Conservation (phyloP, 2,888 invertebrate genomes). For the Cybosia mesomella region DNA sequence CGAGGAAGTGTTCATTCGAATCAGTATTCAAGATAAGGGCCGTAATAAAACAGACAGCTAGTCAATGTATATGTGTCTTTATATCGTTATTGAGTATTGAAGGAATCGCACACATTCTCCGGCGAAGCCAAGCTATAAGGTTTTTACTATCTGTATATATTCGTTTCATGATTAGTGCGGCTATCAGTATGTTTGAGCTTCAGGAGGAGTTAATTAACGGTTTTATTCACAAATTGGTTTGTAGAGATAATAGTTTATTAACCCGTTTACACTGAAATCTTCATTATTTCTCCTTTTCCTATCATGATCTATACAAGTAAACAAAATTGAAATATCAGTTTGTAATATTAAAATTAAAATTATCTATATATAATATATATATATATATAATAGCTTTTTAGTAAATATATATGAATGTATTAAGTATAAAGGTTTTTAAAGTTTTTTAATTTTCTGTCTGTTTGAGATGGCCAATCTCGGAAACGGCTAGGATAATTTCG, state of each 20-base stretch:
- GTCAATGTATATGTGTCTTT: slow-evolving; percentile 26
- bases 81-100: slow-evolving; percentile 15
- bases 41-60: slow-evolving; percentile 36
- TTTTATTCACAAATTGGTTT: neutral
- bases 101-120: neutral
- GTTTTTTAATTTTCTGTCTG: no score
- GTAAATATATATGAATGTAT: no score
- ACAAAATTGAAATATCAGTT: no score
- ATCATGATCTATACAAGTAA: no score
- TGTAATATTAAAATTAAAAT: no score
- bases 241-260: neutral
- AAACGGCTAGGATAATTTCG: no score
- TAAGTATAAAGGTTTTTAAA: no score
- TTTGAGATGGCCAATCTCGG: no score
- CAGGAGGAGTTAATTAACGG: neutral
- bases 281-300: no score
- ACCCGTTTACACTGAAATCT: no score
- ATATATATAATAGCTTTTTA: no score
- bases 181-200: neutral
- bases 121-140: neutral
- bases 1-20: slow-evolving; percentile 26
- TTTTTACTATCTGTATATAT: neutral
- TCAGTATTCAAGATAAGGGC: slow-evolving; percentile 44
- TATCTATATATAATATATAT: no score
- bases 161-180: neutral